Evolutionary conservation across 2,113 vertebrate species (phyloP).

Genomic region (Bubalus kerabau): DNA sequence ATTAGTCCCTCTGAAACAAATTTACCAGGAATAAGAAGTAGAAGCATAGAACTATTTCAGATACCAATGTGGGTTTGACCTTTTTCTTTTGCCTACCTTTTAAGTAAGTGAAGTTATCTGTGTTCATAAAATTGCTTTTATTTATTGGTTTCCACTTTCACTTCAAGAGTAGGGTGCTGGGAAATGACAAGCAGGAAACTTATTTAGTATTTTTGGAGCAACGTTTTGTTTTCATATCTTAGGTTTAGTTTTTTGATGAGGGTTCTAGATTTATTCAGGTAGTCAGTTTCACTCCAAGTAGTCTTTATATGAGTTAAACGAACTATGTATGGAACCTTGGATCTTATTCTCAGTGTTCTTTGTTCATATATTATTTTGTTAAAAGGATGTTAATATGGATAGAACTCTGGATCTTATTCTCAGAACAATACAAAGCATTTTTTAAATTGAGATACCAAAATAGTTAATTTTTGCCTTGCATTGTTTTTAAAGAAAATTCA

Average conservation of each 20-base stretch:
- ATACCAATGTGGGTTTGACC: not conserved
- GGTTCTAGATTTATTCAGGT: not conserved
- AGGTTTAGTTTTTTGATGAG: not conserved
- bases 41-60: not conserved
- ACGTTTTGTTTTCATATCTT: not conserved
- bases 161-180: not conserved
- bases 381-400: not conserved
- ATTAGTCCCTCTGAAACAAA: constrained; percentile 1
- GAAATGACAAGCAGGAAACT: not conserved
- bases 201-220: not conserved
- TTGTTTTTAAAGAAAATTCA: constrained; percentile 44
- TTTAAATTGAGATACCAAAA: not conserved
- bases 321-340: not conserved
- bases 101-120: not conserved
- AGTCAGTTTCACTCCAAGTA: not conserved
- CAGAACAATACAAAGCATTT: not conserved
- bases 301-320: not conserved
- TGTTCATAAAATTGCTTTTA: constrained; percentile 1
- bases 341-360: not conserved
- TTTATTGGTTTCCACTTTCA: not conserved
- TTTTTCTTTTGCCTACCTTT: not conserved
- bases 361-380: not conserved
- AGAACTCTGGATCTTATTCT: not conserved
- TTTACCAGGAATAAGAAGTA: not conserved
- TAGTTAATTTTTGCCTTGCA: not conserved